Percentiles rank a stretch among this genome's conserved stretches.
These are phyloP conservation scores for Cistogaster globosa DNA, from an alignment of 2,888 invertebrate species.

Conservation along the genomic window DNA sequence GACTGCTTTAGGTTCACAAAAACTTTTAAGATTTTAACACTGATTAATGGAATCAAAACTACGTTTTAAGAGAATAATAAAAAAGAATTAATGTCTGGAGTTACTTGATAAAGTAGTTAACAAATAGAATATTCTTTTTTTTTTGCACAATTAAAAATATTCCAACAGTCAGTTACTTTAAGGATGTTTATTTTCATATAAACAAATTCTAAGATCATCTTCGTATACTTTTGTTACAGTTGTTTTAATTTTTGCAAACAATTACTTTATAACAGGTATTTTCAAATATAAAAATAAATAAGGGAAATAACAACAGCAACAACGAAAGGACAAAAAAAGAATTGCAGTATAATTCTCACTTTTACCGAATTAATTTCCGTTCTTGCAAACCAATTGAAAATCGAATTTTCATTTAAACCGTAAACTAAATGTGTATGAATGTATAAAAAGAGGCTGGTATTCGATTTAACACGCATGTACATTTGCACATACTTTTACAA, in stretches of 20 bases:
- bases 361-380: constrained; percentile 82
- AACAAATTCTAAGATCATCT: no score
- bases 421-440: constrained; percentile 22
- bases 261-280: constrained; percentile 47
- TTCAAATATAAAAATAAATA: constrained; percentile 25
- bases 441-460: no score
- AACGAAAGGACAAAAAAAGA: constrained; percentile 72
- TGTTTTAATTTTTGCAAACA: constrained; percentile 34
- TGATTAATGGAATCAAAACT: no score
- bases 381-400: constrained; percentile 82
- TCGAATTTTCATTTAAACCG: constrained; percentile 80
- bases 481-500: constrained; percentile 16
- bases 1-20: no score
- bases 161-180: no score
- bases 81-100: no score
- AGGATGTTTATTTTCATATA: no score
- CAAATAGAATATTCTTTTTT: no score
- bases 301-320: constrained; percentile 29
- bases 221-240: not conserved
- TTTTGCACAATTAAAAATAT: no score
- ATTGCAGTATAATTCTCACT: constrained; percentile 70
- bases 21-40: no score
- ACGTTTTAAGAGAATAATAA: no score
- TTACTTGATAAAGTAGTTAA: no score
- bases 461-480: not conserved